These are phyloP conservation scores for Boulengeromyrus knoepffleri DNA, from an alignment of 2,113 vertebrate genomes.

Conservation along the genomic window DNA sequence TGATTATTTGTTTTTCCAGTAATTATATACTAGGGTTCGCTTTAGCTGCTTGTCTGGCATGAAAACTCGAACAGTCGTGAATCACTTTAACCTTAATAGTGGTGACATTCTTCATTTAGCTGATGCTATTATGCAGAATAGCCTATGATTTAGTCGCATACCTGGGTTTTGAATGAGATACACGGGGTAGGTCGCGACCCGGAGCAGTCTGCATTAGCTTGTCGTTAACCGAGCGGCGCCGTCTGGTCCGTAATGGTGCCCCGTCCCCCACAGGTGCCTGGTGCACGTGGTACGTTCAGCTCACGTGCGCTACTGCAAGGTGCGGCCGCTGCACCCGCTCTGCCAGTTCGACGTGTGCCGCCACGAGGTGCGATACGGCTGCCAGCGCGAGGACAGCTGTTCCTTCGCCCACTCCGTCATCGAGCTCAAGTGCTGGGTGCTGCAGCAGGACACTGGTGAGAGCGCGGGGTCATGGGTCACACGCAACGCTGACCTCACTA, in stretches of 20 bases:
- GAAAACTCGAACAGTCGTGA: neutral
- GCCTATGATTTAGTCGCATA: neutral
- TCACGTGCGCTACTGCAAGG: constrained; percentile 92
- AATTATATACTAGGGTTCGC: neutral
- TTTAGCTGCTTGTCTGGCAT: neutral
- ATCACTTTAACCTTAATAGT: neutral
- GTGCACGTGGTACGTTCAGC: constrained; percentile 92
- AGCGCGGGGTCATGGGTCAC: neutral
- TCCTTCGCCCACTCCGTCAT: constrained; percentile 96
- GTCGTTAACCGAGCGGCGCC: neutral
- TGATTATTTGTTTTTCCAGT: neutral
- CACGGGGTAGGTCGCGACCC: neutral
- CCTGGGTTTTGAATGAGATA: neutral
- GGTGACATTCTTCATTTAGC: neutral
- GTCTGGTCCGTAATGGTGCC: neutral
- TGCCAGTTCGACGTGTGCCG: constrained; percentile 96
- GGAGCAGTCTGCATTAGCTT: neutral
- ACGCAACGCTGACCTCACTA: neutral
- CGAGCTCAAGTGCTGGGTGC: constrained; percentile 93
- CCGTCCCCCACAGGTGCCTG: constrained; percentile 73
- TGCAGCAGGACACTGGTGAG: constrained; percentile 89
- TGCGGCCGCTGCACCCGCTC: constrained; percentile 89
- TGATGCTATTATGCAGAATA: neutral
- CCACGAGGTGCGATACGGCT: constrained; percentile 90
- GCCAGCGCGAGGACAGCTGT: constrained; percentile 93